Conservation (phyloP, 2,888 invertebrate genomes). For the Watsonalla cultraria region DNA sequence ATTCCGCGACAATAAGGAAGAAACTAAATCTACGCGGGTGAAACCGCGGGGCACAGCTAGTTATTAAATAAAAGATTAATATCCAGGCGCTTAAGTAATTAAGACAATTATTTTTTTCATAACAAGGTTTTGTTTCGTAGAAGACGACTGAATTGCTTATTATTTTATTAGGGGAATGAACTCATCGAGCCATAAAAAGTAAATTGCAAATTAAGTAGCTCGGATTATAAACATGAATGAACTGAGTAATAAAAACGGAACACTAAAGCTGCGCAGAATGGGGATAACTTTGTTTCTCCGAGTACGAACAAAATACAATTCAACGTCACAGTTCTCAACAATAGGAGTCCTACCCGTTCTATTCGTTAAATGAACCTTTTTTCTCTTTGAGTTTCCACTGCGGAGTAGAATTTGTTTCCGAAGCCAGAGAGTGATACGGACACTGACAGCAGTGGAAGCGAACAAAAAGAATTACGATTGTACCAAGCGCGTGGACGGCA, state of each 20-base stretch:
- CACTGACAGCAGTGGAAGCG: conserved; percentile 10
- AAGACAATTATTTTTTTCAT: too few species aligned
- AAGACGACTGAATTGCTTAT: too few species aligned
- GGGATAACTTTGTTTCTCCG: background rate
- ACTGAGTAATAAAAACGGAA: background rate
- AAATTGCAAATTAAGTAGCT: too few species aligned
- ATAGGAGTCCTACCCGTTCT: background rate
- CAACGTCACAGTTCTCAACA: background rate
- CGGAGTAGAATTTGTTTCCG: conserved; percentile 12
- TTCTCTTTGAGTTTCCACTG: conserved; percentile 4
- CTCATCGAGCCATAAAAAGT: too few species aligned
- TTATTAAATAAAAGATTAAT: too few species aligned
- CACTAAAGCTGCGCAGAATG: background rate
- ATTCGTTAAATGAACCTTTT: conserved; percentile 9
- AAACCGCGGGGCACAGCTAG: too few species aligned
- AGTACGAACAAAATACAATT: background rate
- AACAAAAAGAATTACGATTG: background rate
- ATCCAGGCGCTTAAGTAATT: too few species aligned
- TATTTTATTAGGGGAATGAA: too few species aligned
- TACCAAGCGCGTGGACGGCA: background rate
- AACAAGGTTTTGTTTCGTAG: too few species aligned
- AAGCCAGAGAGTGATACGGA: conserved; percentile 15
- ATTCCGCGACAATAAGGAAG: too few species aligned
- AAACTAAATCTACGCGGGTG: too few species aligned
- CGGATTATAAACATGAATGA: too few species aligned